phyloP scores from a whole-genome alignment of 2,888 invertebrate species.

The Halocaridina rubra region DNA sequence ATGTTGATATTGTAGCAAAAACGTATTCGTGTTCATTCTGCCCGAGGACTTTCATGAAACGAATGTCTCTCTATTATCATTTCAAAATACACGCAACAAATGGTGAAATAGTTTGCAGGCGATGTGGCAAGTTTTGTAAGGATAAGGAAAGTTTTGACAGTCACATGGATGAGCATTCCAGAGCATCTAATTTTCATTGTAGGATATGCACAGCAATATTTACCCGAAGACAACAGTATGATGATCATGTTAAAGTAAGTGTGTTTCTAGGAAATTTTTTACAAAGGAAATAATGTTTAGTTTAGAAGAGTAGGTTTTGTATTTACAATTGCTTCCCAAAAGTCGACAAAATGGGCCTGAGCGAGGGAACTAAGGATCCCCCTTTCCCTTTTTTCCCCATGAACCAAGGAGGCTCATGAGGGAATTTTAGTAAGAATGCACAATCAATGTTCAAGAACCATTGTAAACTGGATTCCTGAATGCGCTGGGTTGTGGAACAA shows the following conservation, averaged over 20 bases:
- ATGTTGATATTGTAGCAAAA: slow-evolving; percentile 64
- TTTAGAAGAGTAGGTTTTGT: neutral
- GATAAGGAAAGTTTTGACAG: slow-evolving; percentile 63
- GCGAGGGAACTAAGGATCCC: too few relatives aligned
- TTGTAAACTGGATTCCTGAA: too few relatives aligned
- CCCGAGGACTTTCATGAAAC: slow-evolving; percentile 65
- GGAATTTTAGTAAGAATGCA: too few relatives aligned
- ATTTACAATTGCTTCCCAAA: neutral
- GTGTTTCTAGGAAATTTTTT: neutral
- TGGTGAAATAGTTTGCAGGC: slow-evolving; percentile 65
- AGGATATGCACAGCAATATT: slow-evolving; percentile 66
- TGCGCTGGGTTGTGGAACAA: too few relatives aligned
- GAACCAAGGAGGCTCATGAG: too few relatives aligned
- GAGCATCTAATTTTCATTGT: slow-evolving; percentile 65
- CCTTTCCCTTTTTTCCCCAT: too few relatives aligned
- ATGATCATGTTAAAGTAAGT: slow-evolving; percentile 65
- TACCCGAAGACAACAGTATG: slow-evolving; percentile 66
- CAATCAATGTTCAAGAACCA: neutral
- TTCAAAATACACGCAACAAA: slow-evolving; percentile 65
- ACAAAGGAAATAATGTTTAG: neutral
- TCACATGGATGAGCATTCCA: slow-evolving; percentile 65
- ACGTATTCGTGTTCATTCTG: slow-evolving; percentile 66
- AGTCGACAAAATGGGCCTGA: too few relatives aligned
- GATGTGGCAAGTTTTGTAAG: slow-evolving; percentile 66
- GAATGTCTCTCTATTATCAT: slow-evolving; percentile 65